These are phyloP conservation scores for Falco cherrug DNA, from an alignment of 2,797 vertebrate genomes.

Conservation along the genomic window DNA sequence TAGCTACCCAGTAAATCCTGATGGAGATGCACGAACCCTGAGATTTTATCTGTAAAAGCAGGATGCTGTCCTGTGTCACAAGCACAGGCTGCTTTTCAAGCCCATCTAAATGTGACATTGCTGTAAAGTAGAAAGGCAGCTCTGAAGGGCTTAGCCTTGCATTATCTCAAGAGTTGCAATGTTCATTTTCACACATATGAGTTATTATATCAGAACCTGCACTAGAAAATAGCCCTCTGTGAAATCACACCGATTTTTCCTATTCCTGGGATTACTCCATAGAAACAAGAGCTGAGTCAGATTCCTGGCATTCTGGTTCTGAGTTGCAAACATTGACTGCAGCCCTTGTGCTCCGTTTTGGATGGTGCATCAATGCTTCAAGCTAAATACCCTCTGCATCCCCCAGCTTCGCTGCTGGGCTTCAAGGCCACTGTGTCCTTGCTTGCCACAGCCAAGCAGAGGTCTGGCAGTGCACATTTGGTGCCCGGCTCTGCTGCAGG, in stretches of 20 bases:
- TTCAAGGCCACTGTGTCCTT: background rate
- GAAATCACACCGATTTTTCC: background rate
- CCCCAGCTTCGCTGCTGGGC: background rate
- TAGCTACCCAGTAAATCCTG: background rate
- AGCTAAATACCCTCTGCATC: background rate
- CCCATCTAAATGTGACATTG: background rate
- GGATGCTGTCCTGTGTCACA: background rate
- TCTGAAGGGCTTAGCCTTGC: background rate
- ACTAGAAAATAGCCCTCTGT: background rate
- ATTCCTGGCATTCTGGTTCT: background rate
- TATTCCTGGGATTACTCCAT: background rate
- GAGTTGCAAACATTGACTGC: background rate
- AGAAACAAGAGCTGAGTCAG: background rate
- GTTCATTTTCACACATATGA: background rate
- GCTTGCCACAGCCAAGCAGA: background rate
- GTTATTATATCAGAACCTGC: background rate
- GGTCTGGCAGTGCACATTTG: background rate
- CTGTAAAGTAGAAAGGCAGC: background rate
- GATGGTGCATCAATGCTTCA: fast-evolving
- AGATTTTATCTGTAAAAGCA: background rate
- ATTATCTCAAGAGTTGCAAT: background rate
- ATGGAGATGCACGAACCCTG: background rate
- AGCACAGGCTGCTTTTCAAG: background rate
- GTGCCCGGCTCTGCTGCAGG: background rate
- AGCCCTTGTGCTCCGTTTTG: background rate